phyloP scores from a whole-genome alignment of 23 tunicate species.

The Halocynthia roretzi region DNA sequence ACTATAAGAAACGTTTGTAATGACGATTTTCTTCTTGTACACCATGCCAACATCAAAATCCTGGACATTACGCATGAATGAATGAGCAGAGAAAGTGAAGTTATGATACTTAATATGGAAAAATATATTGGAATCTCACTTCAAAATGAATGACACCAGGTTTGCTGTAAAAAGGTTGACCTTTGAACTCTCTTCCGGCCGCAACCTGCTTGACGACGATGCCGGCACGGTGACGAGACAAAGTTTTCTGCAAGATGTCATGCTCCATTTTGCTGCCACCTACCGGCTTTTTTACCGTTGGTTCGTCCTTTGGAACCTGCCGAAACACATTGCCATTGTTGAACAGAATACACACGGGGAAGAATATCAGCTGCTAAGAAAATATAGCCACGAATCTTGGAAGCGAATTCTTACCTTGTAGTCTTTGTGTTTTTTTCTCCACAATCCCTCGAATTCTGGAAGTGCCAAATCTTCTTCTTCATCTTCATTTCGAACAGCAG shows the following conservation, averaged over 20 bases:
- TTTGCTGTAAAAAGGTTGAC: constrained; percentile 89
- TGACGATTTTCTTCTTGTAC: constrained; percentile 74
- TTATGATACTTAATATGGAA: too few relatives aligned
- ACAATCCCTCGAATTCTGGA: constrained; percentile 81
- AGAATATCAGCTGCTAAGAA: neutral
- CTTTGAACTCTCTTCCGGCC: constrained; percentile 90
- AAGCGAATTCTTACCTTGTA: constrained; percentile 28
- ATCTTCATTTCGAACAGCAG: neutral
- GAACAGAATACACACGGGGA: too few relatives aligned
- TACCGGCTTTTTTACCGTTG: constrained; percentile 31
- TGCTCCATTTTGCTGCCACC: constrained; percentile 85
- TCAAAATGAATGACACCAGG: constrained; percentile 84
- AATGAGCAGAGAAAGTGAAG: too few relatives aligned
- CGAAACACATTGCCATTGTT: neutral
- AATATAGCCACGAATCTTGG: neutral
- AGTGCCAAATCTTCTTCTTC: constrained; percentile 45
- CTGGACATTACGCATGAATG: neutral
- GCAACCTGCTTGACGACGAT: constrained; percentile 76
- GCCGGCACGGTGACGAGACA: constrained; percentile 51
- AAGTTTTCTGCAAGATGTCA: constrained; percentile 41
- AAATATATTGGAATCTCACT: constrained; percentile 12
- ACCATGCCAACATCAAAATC: constrained; percentile 75
- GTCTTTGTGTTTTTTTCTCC: constrained; percentile 60
- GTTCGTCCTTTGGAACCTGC: constrained; percentile 45
- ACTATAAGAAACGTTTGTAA: constrained; percentile 91